Base-by-base conservation (phyloP, 1,140 invertebrate species). In the Trichogramma pretiosum region DNA sequence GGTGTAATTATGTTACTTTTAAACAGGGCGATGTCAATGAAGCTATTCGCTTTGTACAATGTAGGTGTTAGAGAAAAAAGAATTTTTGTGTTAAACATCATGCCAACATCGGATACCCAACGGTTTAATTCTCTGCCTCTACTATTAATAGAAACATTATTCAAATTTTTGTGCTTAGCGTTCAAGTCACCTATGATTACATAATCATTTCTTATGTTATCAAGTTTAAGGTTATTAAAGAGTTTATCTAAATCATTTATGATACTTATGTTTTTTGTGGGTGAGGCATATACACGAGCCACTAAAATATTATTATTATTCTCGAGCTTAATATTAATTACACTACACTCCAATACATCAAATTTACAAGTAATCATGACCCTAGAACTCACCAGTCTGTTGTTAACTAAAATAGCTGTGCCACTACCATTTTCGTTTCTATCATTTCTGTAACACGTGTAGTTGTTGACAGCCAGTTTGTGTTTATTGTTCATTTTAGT, bases 401-500 rank as follows among this genome's bases (percentile, higher is more conserved):
- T n/a, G n/a, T n/a, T n/a, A n/a, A n/a, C n/a, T n/a, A n/a, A n/a
- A n/a, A n/a, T n/a, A n/a, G n/a, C n/a, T n/a, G n/a, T n/a, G n/a
- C n/a, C n/a, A n/a, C n/a, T n/a, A n/a, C n/a, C n/a, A n/a, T n/a
- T n/a, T 35, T 37, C 28, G 3, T n/a, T 11, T 43, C 42, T 45
- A 45, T 46, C 45, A 26, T 45, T 48, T 35, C 48, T 38, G 8
- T 50, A 39, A 11, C 53, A 16, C 0, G 1, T 16, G 16, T 53
- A 50, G 16, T 56, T 30, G 21, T 50, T n/a, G 14, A 52, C 47
- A 1, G 23, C 14, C 4, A 53, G 9, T 33, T 35, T 45, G 13
- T 53, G 54, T 11, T n/a, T 28, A 35, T 4, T 26, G 19, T 46
- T 44, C 14, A 55, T 17, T 40, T 52, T 55, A 1, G 54, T 53